Evolutionary conservation across 2,113 vertebrate genomes (phyloP).

Genomic region (Gallinago paraguaiae): DNA sequence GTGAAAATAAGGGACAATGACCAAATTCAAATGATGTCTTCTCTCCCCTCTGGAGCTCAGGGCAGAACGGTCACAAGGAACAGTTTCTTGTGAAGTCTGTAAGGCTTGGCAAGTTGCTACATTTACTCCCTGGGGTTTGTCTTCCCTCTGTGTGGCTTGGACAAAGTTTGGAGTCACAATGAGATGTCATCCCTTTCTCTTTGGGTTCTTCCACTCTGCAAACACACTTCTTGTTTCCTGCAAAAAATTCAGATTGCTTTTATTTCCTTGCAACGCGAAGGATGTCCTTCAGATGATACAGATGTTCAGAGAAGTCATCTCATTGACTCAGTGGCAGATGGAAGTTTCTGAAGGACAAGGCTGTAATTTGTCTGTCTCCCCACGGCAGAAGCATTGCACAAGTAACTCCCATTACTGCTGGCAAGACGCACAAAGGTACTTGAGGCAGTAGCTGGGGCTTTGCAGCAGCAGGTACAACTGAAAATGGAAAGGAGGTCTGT

Average conservation of each 20-base stretch:
- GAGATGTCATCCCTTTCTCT: neutral
- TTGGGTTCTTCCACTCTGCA: neutral
- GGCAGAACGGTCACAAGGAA: neutral
- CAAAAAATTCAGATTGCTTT: neutral
- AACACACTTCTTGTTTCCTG: neutral
- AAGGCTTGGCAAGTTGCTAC: neutral
- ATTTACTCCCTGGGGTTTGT: neutral
- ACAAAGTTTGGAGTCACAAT: neutral
- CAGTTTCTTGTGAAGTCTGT: neutral
- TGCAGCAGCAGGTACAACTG: neutral
- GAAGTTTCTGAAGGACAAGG: neutral
- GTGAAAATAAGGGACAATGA: neutral
- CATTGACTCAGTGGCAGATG: accelerated
- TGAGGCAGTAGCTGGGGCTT: neutral
- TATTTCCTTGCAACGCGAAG: neutral
- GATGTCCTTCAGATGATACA: accelerated
- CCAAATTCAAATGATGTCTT: neutral
- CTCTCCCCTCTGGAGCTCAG: neutral
- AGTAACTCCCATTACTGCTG: neutral
- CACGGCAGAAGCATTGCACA: neutral
- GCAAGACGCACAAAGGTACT: neutral
- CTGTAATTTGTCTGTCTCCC: neutral
- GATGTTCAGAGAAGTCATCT: neutral
- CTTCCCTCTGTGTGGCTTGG: neutral
- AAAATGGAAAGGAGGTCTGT: neutral